A percentile compares a stretch with the other conserved stretches of the same genome.
phyloP scores from a whole-genome alignment of 2,797 vertebrate genomes.

The Semaprochilodus insignis region DNA sequence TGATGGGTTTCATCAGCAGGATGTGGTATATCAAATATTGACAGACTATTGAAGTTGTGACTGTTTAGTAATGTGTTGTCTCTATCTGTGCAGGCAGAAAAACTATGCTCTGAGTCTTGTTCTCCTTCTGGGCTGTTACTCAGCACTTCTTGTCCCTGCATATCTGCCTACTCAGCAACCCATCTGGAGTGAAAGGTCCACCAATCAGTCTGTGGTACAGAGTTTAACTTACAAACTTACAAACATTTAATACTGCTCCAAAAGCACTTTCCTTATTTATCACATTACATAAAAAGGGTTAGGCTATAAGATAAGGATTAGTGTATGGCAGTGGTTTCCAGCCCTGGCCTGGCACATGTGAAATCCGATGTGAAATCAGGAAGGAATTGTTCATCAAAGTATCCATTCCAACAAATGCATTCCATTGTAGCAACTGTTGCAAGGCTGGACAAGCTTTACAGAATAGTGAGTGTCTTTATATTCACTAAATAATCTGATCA shows the following conservation, averaged over 20 bases:
- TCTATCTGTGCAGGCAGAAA: conserved; percentile 61
- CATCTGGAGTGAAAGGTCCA: conserved; percentile 49
- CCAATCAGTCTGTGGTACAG: conserved; percentile 67
- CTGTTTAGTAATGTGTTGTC: conserved; percentile 8
- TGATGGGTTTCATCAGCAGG: neutral
- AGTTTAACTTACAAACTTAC: neutral
- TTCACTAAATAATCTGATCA: no score
- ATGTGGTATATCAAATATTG: neutral
- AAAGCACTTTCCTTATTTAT: neutral
- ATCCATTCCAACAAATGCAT: no score
- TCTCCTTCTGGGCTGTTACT: conserved; percentile 76
- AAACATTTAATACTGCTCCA: neutral
- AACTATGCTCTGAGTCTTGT: conserved; percentile 74
- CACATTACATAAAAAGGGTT: neutral
- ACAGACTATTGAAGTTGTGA: neutral
- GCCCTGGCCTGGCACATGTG: neutral
- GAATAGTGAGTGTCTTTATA: neutral
- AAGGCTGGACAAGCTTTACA: neutral
- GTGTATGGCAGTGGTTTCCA: neutral
- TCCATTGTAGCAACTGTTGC: no score
- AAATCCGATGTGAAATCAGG: no score
- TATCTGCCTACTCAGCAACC: conserved; percentile 65
- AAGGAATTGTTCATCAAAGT: no score
- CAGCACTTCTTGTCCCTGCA: conserved; percentile 77
- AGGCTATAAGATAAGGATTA: neutral